These are phyloP conservation scores for Enteromius radiatus DNA, from an alignment of 2,797 vertebrate genomes.

Conservation along the genomic window DNA sequence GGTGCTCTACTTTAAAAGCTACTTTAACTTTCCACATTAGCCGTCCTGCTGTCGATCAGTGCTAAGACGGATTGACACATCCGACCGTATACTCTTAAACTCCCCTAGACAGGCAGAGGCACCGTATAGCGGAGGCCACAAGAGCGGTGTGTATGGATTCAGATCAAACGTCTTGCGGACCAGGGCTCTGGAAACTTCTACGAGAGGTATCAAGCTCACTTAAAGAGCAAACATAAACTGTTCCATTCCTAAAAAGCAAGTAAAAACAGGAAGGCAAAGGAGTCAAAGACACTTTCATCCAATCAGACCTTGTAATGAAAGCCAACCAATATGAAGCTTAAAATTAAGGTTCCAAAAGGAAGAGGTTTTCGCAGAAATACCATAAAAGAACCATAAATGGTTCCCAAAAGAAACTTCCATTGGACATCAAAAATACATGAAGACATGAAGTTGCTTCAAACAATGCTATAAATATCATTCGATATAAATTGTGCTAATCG, in stretches of 20 bases:
- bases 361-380: neutral
- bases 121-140: constrained; percentile 16
- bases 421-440: no score
- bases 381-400: neutral
- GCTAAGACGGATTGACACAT: constrained; percentile 33
- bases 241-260: constrained; percentile 23
- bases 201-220: constrained; percentile 25
- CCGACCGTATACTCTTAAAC: constrained; percentile 4
- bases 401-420: neutral
- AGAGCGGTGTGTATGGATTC: constrained; percentile 33
- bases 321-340: neutral
- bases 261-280: neutral
- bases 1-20: constrained; percentile 40
- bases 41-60: constrained; percentile 49
- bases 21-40: constrained; percentile 59
- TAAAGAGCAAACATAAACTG: constrained; percentile 26
- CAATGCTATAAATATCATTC: no score
- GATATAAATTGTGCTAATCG: no score
- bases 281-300: constrained; percentile 17
- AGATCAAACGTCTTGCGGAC: constrained; percentile 38
- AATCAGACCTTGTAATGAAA: constrained; percentile 32
- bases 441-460: no score
- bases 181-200: constrained; percentile 44
- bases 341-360: neutral
- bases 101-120: constrained; percentile 4